Evolutionary conservation across 1,140 invertebrate genomes (phyloP).

Genomic region (Drosophila guanche): DNA sequence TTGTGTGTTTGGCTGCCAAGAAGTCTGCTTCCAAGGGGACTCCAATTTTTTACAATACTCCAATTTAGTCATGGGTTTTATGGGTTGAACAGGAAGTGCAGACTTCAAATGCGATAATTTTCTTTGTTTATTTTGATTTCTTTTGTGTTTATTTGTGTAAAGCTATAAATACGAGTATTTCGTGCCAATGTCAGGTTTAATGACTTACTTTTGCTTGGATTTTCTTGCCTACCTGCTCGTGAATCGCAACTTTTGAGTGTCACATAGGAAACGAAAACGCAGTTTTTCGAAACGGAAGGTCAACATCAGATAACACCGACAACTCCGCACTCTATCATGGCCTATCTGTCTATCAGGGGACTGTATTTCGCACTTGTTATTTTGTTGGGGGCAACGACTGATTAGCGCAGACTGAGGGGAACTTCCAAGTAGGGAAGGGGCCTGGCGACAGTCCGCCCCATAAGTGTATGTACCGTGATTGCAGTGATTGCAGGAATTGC

Average conservation of each 20-base stretch:
- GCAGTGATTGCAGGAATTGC: slow-evolving; percentile 3
- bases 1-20: slow-evolving; percentile 23
- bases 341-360: slow-evolving; percentile 13
- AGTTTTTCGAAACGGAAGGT: slow-evolving; percentile 40
- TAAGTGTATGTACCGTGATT: no score
- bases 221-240: neutral
- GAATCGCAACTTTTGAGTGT: slow-evolving; percentile 9
- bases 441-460: no score
- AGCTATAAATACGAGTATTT: neutral
- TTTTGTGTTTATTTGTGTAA: slow-evolving; percentile 10
- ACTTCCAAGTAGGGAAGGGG: neutral
- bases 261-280: slow-evolving; percentile 32
- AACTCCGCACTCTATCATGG: slow-evolving; percentile 1
- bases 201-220: slow-evolving; percentile 13
- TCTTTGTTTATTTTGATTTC: slow-evolving; percentile 27
- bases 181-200: slow-evolving; percentile 20
- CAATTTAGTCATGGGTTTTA: slow-evolving; percentile 19
- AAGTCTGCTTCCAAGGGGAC: slow-evolving; percentile 39
- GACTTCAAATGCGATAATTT: slow-evolving; percentile 40
- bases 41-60: neutral
- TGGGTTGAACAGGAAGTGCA: slow-evolving; percentile 1
- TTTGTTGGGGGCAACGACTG: slow-evolving; percentile 18
- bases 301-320: slow-evolving; percentile 52
- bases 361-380: slow-evolving; percentile 3
- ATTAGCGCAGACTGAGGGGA: slow-evolving; percentile 6